Base-by-base conservation (phyloP, 1,140 invertebrate species). In the Phymastichus coffea region DNA sequence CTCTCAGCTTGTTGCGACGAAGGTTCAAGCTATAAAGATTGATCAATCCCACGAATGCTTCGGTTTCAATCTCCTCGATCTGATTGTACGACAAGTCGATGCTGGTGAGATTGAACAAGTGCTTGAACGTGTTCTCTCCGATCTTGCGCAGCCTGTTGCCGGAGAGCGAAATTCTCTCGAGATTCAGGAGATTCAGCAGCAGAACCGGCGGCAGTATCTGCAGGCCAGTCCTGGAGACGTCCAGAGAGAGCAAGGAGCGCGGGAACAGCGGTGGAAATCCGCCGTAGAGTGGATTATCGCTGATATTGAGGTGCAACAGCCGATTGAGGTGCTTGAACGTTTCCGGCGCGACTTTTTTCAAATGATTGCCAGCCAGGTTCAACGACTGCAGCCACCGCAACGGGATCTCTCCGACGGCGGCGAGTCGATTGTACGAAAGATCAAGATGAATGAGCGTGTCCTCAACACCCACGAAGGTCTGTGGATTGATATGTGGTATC, bases 321-420 rank as follows among this genome's bases (percentile, higher is more conserved):
- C 83, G 84, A 1, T 85, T 81, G 22, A 93, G 76, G n/a, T 84
- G 80, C 3, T 83, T 79, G 55, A 95, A 93, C 0, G 87, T 84
- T 25, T 85, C 86, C 0, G 82, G 78, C 0, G 86, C 80, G 9
- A 93, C 70, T 59, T 88, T 87, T 0, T 85, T 86, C 9, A 94
- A 69, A 67, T 88, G 85, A 70, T 95, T 95, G 20, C 84, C 83
- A n/a, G 89, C 90, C 15, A 94, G 72, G 74, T 93, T 89, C 8
- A 94, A 76, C 25, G 82, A 85, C 66, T 87, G 78, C 7, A 94
- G 76, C 52, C 85, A 86, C 0, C 80, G 75, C 47, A 92, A 75
- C 1, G 84, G 77, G 17, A 93, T 73, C 1, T 88, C 84, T 43
- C 83, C 82, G n/a, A 85, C 83, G 0, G 84, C 79, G 4, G 85